Base-by-base conservation (phyloP, 2,888 invertebrate species). In the Ectemnius continuus region DNA sequence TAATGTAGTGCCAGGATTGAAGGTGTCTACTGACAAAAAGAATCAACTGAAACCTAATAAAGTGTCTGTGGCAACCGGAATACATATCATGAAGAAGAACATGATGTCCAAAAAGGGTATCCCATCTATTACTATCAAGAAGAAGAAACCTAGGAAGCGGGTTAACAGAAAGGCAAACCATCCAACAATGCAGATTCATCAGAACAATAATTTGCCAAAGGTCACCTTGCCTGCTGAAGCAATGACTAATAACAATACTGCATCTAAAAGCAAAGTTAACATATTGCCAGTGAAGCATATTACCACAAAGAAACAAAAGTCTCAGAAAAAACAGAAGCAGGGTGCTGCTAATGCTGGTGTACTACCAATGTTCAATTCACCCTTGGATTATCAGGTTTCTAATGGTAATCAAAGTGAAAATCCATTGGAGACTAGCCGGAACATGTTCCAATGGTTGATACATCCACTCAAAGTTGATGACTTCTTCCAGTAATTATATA, bases 391-490 rank as follows among this genome's bases (percentile, higher is more conserved):
- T 46, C 8, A n/a, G n/a, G 16, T n/a, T 6, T 26, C 52, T 0
- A 67, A 73, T 47, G 57, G 71, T 14, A 47, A 62, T 61, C 36
- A 67, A 52, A 6, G 5, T 26, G 69, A 77, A 36, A 70, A 77
- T 67, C 77, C 77, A 4, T 11, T 72, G n/a, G 16, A 18, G 0
- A 59, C 52, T 4, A 70, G 73, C 61, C 60, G 56, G 1, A 52
- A 67, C 0, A 65, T 73, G 65, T 72, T 82, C 6, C 45, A 65
- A 3, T 81, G 76, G 80, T 1, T 81, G 20, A 65, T 81, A 47
- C 18, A 69, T 61, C 81, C 81, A 6, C 13, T 80, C 16, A 59
- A 70, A 47, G 14, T 63, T 5, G 58, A 74, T 8, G 52, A 61
- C 0, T 81, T 81, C 46, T 66, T 81, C 0, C 4, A 18, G 80